Base-by-base conservation (phyloP, 2,113 vertebrate species). In the Ranitomeya variabilis region DNA sequence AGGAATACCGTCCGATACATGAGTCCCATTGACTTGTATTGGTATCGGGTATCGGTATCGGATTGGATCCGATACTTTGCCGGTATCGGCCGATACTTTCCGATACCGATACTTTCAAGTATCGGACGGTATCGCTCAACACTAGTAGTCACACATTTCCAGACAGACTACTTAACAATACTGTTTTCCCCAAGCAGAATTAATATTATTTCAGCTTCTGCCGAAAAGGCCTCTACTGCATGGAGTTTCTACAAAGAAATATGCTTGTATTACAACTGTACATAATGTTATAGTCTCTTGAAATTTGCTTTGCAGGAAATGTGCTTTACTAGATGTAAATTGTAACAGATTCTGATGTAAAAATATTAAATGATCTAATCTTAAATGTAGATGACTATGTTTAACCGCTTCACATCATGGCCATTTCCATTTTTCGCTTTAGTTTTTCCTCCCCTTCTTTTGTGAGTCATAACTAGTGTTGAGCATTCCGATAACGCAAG, bases 121-220 rank as follows among this genome's bases (percentile, higher is more conserved):
- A n/a, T n/a, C n/a, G n/a, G n/a, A n/a, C n/a, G n/a, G n/a, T n/a
- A n/a, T n/a, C n/a, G n/a, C n/a, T n/a, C n/a, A n/a, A n/a, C n/a
- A n/a, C n/a, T n/a, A 16, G 26, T 31, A 31, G 26, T 82, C 86
- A 74, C 31, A 82, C 59, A 87, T 37, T 71, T 87, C 77, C 69
- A 55, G 64, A 14, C 51, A 71, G 51, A 81, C 86, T 71, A 73
- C 52, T 67, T 80, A 80, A 80, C 62, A 87, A 21, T 55, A 52
- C 64, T 64, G 59, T 57, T 59, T 59, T 81, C 11, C 45, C 23
- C 60, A 21, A 87, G 19, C 52, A 80, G 52, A 87, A 69, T 26
- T 15, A 16, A 10, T 26, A 74, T 19, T 85, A 60, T 60, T 57
- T 85, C 37, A 85, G 7, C 15, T 78, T 87, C n/a, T 79, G 76